phyloP scores from a whole-genome alignment of 1,140 invertebrate species.

The Hormaphis cornu region DNA sequence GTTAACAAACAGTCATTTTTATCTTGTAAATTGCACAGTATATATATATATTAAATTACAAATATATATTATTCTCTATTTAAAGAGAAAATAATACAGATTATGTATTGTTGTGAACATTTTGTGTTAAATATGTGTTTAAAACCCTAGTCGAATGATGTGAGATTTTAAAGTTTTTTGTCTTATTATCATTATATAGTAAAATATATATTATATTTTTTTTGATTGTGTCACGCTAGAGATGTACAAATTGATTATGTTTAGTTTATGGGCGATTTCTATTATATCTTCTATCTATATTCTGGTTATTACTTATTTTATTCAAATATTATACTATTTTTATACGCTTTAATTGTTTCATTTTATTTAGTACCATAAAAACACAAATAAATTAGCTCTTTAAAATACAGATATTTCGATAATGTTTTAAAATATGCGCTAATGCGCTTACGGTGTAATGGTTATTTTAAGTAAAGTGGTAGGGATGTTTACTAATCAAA shows the following conservation, averaged over 20 bases:
- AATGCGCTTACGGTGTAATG: too few relatives aligned
- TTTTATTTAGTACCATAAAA: too few relatives aligned
- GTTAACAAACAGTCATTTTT: not conserved
- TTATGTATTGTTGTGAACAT: slow-evolving; percentile 5
- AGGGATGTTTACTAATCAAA: too few relatives aligned
- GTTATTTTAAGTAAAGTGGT: too few relatives aligned
- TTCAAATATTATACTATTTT: slow-evolving; percentile 23
- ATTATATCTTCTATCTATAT: slow-evolving; percentile 3
- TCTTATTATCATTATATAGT: too few relatives aligned
- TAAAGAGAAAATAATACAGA: not conserved
- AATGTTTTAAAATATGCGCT: too few relatives aligned
- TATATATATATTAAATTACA: too few relatives aligned
- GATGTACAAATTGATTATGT: not conserved
- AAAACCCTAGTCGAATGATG: not conserved
- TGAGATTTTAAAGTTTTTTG: not conserved
- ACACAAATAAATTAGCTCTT: too few relatives aligned
- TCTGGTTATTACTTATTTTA: not conserved
- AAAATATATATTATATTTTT: not conserved
- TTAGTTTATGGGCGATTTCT: slow-evolving; percentile 9
- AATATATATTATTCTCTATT: not conserved
- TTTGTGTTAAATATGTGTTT: not conserved
- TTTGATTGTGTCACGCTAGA: not conserved
- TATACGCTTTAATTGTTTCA: slow-evolving; percentile 20
- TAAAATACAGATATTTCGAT: too few relatives aligned
- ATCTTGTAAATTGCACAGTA: not conserved